phyloP scores from a whole-genome alignment of 2,113 vertebrate species.

The Phylloscopus whistleri region DNA sequence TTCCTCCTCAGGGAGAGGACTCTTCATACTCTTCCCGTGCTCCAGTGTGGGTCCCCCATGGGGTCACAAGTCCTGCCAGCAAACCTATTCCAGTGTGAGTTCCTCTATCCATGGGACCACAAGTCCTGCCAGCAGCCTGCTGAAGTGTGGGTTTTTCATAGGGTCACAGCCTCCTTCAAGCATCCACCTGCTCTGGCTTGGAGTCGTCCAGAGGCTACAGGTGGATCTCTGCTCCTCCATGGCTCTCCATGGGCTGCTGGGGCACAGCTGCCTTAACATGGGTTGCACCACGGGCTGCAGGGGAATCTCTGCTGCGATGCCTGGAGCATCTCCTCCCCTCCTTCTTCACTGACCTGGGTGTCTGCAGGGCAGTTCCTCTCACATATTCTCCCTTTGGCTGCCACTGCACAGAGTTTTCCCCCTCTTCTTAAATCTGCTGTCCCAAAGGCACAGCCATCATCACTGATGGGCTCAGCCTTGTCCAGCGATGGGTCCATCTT shows the following conservation, averaged over 20 bases:
- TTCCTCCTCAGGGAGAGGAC: background rate
- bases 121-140: background rate
- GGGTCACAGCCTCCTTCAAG: background rate
- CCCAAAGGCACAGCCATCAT: background rate
- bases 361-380: background rate
- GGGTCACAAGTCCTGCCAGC: background rate
- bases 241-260: background rate
- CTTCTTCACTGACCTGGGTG: background rate
- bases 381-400: background rate
- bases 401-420: background rate
- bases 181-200: background rate
- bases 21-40: background rate
- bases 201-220: background rate
- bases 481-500: background rate
- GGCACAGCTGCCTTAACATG: background rate
- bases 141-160: too few species aligned
- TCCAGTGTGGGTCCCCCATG: background rate
- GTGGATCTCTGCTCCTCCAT: background rate
- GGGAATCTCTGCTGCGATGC: background rate
- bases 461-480: background rate
- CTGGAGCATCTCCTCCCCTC: background rate
- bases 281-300: background rate
- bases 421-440: background rate
- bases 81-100: background rate
- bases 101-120: background rate